Evolutionary conservation across 2,113 vertebrate species (phyloP).

Genomic region (Grammomys dolichurus): DNA sequence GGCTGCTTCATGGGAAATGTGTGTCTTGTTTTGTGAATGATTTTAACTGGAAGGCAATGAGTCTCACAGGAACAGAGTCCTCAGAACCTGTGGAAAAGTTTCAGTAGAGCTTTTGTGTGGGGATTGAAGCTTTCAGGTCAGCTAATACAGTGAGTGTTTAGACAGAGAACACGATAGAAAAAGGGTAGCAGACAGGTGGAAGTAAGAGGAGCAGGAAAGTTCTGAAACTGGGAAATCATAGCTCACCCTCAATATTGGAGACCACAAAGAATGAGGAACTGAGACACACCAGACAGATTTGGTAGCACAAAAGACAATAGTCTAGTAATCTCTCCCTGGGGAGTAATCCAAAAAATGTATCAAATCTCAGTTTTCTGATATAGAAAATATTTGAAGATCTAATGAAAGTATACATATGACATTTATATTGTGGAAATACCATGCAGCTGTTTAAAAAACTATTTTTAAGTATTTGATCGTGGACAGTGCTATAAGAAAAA

Average conservation of each 20-base stretch:
- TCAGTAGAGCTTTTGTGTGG: neutral
- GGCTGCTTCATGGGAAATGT: neutral
- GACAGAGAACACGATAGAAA: neutral
- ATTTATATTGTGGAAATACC: neutral
- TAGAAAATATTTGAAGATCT: neutral
- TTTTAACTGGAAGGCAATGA: neutral
- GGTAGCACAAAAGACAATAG: neutral
- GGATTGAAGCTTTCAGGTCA: neutral
- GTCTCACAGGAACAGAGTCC: neutral
- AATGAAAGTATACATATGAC: neutral
- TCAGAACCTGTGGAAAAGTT: neutral
- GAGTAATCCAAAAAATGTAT: neutral
- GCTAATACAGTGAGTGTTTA: neutral
- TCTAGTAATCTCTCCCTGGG: neutral
- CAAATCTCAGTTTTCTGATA: neutral
- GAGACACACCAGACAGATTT: neutral
- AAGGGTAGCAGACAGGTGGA: neutral
- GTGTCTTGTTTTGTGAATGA: neutral
- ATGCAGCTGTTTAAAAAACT: neutral
- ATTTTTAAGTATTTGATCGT: neutral
- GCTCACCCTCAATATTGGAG: neutral
- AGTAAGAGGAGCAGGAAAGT: neutral
- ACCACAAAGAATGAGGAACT: neutral
- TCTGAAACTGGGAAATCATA: neutral
- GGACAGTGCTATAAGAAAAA: neutral